phyloP scores from a whole-genome alignment of 2,888 invertebrate species.

The Ariolimax columbianus region DNA sequence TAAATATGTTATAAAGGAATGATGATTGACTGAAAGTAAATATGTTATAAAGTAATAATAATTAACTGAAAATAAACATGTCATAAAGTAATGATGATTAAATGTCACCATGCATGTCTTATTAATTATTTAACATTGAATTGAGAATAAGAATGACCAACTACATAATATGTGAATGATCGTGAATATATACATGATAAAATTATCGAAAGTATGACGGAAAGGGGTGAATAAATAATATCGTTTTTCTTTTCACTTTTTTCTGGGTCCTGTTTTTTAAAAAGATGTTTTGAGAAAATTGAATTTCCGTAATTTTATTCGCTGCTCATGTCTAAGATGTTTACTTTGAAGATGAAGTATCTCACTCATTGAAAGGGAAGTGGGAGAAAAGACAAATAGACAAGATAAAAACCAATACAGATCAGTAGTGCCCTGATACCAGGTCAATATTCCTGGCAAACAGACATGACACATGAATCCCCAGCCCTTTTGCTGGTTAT shows the following conservation, averaged over 20 bases:
- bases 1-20: no score
- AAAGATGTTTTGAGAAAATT: conserved; percentile 27
- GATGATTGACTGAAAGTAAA: no score
- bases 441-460: conserved; percentile 25
- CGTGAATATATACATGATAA: not conserved
- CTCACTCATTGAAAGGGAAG: not conserved
- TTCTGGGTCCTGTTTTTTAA: not conserved
- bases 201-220: not conserved
- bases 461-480: conserved; percentile 22
- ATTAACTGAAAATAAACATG: no score
- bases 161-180: no score
- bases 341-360: conserved; percentile 29
- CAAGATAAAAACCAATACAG: conserved; percentile 33
- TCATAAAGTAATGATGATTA: no score
- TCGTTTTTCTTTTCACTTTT: not conserved
- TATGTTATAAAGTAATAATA: no score
- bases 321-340: conserved; percentile 29
- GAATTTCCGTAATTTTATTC: conserved; percentile 32
- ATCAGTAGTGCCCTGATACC: conserved; percentile 23
- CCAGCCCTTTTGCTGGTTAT: conserved; percentile 24
- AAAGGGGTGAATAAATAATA: not conserved
- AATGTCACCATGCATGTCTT: no score
- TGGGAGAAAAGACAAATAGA: conserved; percentile 32
- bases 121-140: not conserved
- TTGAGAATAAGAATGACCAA: not conserved